phyloP scores from a whole-genome alignment of 64 coral and sea anemone species.

The Astreopora myriophthalma region DNA sequence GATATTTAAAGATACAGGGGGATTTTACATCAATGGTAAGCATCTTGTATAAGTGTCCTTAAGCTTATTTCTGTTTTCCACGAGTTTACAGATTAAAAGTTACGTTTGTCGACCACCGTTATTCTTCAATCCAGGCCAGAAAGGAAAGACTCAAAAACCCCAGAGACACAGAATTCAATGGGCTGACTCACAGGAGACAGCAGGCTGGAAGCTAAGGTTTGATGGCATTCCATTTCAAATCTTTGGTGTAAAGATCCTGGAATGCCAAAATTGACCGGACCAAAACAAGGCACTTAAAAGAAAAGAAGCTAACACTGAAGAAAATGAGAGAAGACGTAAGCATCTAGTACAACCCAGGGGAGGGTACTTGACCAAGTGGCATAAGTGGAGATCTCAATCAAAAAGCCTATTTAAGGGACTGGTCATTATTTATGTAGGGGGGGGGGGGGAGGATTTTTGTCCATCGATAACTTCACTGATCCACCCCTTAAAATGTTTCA shows the following conservation, averaged over 20 bases:
- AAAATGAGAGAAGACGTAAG: too few species aligned
- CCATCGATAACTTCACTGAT: too few species aligned
- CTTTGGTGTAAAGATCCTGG: conserved; percentile 1
- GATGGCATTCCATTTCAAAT: conserved; percentile 19
- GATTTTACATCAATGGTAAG: neutral
- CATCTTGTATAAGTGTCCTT: neutral
- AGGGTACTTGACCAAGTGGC: too few species aligned
- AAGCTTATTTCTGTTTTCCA: neutral
- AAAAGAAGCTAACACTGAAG: too few species aligned
- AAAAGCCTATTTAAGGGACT: too few species aligned
- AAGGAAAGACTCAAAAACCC: neutral
- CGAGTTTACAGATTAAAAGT: neutral
- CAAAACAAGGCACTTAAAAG: too few species aligned
- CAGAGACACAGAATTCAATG: neutral
- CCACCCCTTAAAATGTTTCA: too few species aligned
- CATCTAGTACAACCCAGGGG: too few species aligned
- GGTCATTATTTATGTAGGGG: too few species aligned
- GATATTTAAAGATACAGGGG: conserved; percentile 7
- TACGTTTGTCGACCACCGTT: neutral
- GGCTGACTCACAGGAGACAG: neutral
- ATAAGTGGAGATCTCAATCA: too few species aligned
- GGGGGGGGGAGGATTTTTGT: too few species aligned
- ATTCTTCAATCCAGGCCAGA: neutral
- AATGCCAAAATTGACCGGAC: conserved; percentile 53
- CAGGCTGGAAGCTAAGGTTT: neutral